phyloP scores from a whole-genome alignment of 2,113 vertebrate species.

The Tachycineta bicolor region DNA sequence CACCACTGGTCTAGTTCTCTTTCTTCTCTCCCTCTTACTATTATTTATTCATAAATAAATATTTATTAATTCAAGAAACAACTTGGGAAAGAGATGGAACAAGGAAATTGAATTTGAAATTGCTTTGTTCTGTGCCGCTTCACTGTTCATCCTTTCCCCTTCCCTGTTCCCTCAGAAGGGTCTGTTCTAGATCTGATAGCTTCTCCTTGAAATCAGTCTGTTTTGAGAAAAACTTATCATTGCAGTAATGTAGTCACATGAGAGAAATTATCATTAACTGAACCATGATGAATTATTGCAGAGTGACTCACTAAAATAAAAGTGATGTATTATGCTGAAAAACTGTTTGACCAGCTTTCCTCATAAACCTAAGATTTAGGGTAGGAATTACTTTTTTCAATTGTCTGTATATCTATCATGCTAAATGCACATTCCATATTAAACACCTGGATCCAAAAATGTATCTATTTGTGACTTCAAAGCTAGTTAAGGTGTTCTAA shows the following conservation, averaged over 20 bases:
- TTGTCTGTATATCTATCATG: neutral
- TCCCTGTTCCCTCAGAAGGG: neutral
- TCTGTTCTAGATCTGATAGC: neutral
- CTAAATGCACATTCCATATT: neutral
- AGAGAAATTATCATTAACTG: neutral
- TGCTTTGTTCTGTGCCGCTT: neutral
- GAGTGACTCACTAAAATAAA: neutral
- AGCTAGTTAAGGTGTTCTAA: neutral
- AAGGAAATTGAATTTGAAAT: neutral
- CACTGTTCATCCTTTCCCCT: neutral
- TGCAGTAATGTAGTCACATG: neutral
- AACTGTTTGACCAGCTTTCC: neutral
- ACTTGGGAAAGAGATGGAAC: neutral
- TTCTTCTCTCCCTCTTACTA: neutral
- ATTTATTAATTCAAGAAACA: neutral
- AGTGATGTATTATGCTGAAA: neutral
- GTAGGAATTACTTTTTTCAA: neutral
- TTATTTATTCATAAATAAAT: neutral
- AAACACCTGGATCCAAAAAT: neutral
- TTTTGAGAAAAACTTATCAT: neutral
- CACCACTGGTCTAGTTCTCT: neutral
- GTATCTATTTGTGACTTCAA: neutral
- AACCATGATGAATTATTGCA: neutral
- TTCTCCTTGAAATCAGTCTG: neutral
- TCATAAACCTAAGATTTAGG: neutral